A percentile compares a stretch with the other conserved stretches of the same genome.
Evolutionary conservation across 2,888 invertebrate genomes (phyloP).

Genomic region (Leuctra nigra): DNA sequence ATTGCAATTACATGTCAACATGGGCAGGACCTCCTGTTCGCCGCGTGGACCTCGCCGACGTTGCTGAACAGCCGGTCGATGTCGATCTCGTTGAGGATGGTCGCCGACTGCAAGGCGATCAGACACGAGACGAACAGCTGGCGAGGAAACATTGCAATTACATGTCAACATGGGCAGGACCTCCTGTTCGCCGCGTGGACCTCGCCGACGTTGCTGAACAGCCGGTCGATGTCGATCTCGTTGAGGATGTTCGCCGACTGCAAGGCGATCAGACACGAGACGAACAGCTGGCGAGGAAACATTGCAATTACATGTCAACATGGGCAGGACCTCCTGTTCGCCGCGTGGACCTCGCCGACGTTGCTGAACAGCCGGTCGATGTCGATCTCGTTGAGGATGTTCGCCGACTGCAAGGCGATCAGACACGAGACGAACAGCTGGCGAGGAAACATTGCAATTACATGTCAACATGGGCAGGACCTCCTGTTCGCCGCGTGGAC

Average conservation of each 20-base stretch:
- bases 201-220: conserved; percentile 85
- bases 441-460: no score
- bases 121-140: conserved; percentile 74
- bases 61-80: conserved; percentile 80
- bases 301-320: no score
- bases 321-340: conserved; percentile 80
- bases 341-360: conserved; percentile 71
- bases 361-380: conserved; percentile 80
- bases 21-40: conserved; percentile 80
- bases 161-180: no score
- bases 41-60: conserved; percentile 71
- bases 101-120: conserved; percentile 72
- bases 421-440: conserved; percentile 74
- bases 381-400: conserved; percentile 75
- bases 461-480: no score
- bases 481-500: conserved; percentile 68
- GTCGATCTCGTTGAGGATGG: conserved; percentile 75
- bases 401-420: conserved; percentile 72
- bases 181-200: conserved; percentile 68
- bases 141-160: no score
- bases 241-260: conserved; percentile 73
- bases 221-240: conserved; percentile 72
- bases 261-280: conserved; percentile 71
- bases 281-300: conserved; percentile 75
- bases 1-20: no score